A percentile compares a stretch with the other conserved stretches of the same genome.
Conservation (phyloP, 2,797 vertebrate species). For the Aplochiton taeniatus region DNA sequence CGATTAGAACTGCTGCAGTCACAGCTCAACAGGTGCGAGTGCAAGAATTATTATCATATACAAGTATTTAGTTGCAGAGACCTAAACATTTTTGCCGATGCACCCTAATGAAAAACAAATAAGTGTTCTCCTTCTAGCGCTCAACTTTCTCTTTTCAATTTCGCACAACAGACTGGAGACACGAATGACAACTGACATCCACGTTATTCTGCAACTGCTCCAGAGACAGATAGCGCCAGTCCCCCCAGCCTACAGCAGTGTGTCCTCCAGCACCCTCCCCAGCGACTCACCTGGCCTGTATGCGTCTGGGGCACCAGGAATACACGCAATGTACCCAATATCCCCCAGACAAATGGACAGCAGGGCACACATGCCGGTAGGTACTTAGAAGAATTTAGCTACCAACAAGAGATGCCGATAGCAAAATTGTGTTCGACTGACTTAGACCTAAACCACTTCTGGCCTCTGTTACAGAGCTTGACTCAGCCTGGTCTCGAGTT, state of each 20-base stretch:
- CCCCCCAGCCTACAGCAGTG: constrained; percentile 83
- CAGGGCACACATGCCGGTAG: constrained; percentile 61
- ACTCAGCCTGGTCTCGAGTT: constrained; percentile 52
- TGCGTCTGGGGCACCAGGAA: constrained; percentile 60
- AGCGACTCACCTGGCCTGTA: constrained; percentile 76
- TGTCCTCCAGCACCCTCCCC: constrained; percentile 70
- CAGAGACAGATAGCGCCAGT: constrained; percentile 86
- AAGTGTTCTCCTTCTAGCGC: no score
- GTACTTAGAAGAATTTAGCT: not conserved
- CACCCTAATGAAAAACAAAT: no score
- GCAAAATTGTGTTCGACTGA: no score
- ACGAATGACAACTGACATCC: constrained; percentile 90
- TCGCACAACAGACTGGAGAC: constrained; percentile 84
- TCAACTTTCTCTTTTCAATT: not conserved
- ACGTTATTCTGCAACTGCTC: constrained; percentile 89
- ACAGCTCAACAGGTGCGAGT: constrained; percentile 89
- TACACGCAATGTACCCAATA: constrained; percentile 69
- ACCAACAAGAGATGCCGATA: no score
- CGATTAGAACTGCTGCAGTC: constrained; percentile 87
- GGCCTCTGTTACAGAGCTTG: constrained; percentile 36
- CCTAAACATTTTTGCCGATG: no score
- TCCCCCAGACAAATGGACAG: constrained; percentile 58
- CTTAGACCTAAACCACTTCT: not conserved
- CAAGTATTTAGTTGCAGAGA: no score
- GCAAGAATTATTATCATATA: not conserved